These are phyloP conservation scores for Laticauda laticaudata DNA, from an alignment of 2,113 vertebrate species.

Conservation along the genomic window DNA sequence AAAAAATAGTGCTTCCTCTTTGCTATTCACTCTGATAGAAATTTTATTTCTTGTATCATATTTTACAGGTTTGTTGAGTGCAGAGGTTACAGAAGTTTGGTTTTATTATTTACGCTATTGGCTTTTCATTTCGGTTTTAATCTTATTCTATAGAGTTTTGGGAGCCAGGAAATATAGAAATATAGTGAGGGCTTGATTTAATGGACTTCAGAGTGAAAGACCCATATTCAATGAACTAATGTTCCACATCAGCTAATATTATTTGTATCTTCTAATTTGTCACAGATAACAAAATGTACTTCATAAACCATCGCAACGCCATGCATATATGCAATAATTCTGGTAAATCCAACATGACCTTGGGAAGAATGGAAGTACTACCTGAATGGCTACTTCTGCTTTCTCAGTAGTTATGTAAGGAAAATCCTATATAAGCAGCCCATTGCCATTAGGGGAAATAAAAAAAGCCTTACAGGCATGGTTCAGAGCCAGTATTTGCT, in stretches of 20 bases:
- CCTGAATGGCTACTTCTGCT: not conserved
- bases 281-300: not conserved
- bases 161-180: not conserved
- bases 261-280: not conserved
- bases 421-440: not conserved
- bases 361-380: slow-evolving; percentile 51
- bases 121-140: not conserved
- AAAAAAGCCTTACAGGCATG: not conserved
- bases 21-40: not conserved
- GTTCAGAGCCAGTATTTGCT: not conserved
- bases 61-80: not conserved
- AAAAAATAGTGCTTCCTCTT: not conserved
- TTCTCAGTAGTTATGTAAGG: not conserved
- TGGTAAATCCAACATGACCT: slow-evolving; percentile 60
- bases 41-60: not conserved
- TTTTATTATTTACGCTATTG: not conserved
- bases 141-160: not conserved
- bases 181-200: not conserved
- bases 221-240: not conserved
- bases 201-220: not conserved
- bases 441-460: not conserved
- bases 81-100: not conserved
- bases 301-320: not conserved
- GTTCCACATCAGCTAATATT: not conserved
- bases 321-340: not conserved